These are phyloP conservation scores for Ormyrus thymus DNA, from an alignment of 2,888 invertebrate species.

Conservation along the genomic window DNA sequence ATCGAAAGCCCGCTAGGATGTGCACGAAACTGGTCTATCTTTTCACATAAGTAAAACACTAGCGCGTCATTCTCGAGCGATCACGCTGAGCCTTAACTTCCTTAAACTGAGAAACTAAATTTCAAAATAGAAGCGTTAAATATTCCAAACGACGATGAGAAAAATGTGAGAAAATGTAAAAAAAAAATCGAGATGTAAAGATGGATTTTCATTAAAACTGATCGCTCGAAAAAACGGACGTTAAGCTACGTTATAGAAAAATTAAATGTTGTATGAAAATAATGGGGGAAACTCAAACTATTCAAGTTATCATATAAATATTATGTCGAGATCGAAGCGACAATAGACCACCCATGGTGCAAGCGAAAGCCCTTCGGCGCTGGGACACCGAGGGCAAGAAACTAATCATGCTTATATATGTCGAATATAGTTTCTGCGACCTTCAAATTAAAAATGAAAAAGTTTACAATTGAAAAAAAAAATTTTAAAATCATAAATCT, in stretches of 20 bases:
- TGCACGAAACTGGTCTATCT: constrained; percentile 15
- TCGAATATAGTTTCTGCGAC: constrained; percentile 53
- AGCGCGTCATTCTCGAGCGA: constrained; percentile 61
- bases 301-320: constrained; percentile 40
- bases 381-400: constrained; percentile 65
- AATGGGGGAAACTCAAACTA: constrained; percentile 36
- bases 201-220: constrained; percentile 46
- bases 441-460: constrained; percentile 33
- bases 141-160: constrained; percentile 20
- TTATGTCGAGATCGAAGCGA: constrained; percentile 53
- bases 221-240: constrained; percentile 61
- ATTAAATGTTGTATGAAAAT: constrained; percentile 40
- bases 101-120: constrained; percentile 8
- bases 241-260: constrained; percentile 47
- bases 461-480: constrained; percentile 30
- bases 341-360: constrained; percentile 68
- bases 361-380: constrained; percentile 68
- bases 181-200: constrained; percentile 1
- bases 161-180: not conserved
- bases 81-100: constrained; percentile 48
- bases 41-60: constrained; percentile 4
- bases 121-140: constrained; percentile 33
- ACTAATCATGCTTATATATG: constrained; percentile 57
- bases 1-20: constrained; percentile 49
- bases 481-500: constrained; percentile 33